Conservation (phyloP, 1,140 invertebrate genomes). For the Laodelphax striatellus region DNA sequence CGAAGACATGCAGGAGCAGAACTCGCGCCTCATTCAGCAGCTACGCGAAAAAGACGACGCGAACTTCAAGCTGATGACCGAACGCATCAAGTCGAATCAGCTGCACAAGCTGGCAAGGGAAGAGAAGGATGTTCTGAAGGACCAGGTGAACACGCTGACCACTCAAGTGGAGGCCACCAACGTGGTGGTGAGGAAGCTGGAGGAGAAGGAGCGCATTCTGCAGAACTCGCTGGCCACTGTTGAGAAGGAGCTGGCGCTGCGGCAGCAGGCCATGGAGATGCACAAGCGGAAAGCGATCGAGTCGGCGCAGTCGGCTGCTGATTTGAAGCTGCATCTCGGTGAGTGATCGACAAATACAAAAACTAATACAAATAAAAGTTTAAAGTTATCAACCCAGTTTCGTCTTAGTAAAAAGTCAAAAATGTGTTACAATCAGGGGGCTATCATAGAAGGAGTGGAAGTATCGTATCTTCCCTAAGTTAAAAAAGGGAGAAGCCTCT, state of each 20-base stretch:
- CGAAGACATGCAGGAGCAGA: conserved; percentile 99
- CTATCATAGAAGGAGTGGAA: no score
- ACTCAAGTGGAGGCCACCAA: conserved; percentile 81
- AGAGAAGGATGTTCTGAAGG: conserved; percentile 82
- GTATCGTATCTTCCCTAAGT: no score
- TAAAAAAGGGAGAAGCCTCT: no score
- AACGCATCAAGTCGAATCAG: conserved; percentile 94
- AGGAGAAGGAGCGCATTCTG: conserved; percentile 92
- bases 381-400: no score
- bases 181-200: conserved; percentile 83
- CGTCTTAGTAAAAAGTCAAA: no score
- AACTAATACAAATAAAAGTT: no score
- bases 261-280: conserved; percentile 93
- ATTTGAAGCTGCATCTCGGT: conserved; percentile 94
- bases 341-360: conserved; percentile 27
- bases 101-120: conserved; percentile 88
- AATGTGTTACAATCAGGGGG: no score
- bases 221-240: conserved; percentile 85
- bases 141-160: conserved; percentile 49
- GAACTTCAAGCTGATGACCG: conserved; percentile 98
- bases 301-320: conserved; percentile 89
- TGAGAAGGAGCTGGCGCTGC: conserved; percentile 84
- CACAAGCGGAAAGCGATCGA: conserved; percentile 96
- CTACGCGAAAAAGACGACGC: conserved; percentile 96
- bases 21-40: conserved; percentile 90